Base-by-base conservation (phyloP, 53 echinoderm and acorn worm species). In the Pentamera pediparva region DNA sequence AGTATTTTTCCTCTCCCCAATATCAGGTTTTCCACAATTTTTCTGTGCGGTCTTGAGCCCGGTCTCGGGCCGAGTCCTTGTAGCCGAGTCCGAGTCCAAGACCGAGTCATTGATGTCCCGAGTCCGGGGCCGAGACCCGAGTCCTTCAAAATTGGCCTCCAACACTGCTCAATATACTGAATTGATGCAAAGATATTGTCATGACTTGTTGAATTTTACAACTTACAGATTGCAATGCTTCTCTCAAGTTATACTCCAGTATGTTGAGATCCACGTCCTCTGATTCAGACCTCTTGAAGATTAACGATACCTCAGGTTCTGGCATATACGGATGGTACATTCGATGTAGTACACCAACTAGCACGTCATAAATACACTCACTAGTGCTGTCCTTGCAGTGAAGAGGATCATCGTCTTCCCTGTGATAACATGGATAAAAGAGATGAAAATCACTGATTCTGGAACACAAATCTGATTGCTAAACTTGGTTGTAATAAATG, bases 301-400 rank as follows among this genome's bases (percentile, higher is more conserved):
- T 95, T 37, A 95, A 67, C 10, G 95, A 91, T 21, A 95, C 95
- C 82, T 95, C 95, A 65, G 95, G 95, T 39, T 95, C 95, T 19
- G 95, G 95, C 56, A 91, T 87, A 63, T 78, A 82, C 20, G 88
- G 85, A 55, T 95, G 95, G 52, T 79, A 87, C 32, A 61, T 55
- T 2, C 95, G 79, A 55, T 90, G 81, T 4, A 65, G 62, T 17
- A 95, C 79, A 1, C 95, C 91, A 9, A 83, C 61, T 57, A 95
- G 71, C 38, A 79, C 43, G 69, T 95, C 95, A 47, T 85, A 87
- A 6, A 84, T 82, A 37, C 91, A 91, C 55, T 87, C 79, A 33
- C 88, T 87, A 9, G 83, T 85, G 64, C 82, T 87, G 47, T 87
- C 78, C 55, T 85, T 82, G 65, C 95, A 95, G 62, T 91, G 79